These are phyloP conservation scores for Grallaria varia DNA, from an alignment of 2,113 vertebrate genomes.

Conservation along the genomic window DNA sequence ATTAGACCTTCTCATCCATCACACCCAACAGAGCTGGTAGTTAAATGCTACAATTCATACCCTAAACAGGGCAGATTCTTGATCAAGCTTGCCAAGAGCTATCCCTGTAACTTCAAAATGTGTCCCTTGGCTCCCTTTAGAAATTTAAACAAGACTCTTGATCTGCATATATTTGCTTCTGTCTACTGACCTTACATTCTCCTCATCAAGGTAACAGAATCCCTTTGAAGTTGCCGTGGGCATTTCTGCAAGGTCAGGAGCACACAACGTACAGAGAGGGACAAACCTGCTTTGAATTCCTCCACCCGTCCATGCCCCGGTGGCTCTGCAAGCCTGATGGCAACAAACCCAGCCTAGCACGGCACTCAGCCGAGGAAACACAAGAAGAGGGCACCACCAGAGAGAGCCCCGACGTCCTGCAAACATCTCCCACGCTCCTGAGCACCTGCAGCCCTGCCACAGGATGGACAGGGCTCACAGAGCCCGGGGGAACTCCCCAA, in stretches of 20 bases:
- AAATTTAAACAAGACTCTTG: neutral
- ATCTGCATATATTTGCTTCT: neutral
- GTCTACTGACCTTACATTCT: neutral
- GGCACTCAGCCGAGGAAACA: neutral
- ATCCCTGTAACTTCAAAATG: neutral
- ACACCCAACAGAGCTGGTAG: neutral
- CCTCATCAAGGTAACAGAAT: neutral
- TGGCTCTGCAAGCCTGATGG: neutral
- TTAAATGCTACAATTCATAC: neutral
- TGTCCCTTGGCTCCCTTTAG: neutral
- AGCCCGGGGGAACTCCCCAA: accelerated
- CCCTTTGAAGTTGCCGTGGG: neutral
- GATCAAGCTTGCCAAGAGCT: neutral
- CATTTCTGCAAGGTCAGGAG: constrained; percentile 37
- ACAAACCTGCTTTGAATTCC: neutral
- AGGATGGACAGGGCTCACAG: neutral
- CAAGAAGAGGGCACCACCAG: neutral
- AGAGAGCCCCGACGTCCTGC: neutral
- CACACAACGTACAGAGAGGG: neutral
- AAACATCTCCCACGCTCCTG: neutral
- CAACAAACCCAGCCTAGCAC: neutral
- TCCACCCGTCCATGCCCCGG: neutral
- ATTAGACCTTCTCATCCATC: neutral
- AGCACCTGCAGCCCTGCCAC: neutral
- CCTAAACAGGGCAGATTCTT: neutral